Percentiles rank a stretch among this genome's conserved stretches.
Evolutionary conservation across 2,888 invertebrate genomes (phyloP).

Genomic region (Apamea anceps): DNA sequence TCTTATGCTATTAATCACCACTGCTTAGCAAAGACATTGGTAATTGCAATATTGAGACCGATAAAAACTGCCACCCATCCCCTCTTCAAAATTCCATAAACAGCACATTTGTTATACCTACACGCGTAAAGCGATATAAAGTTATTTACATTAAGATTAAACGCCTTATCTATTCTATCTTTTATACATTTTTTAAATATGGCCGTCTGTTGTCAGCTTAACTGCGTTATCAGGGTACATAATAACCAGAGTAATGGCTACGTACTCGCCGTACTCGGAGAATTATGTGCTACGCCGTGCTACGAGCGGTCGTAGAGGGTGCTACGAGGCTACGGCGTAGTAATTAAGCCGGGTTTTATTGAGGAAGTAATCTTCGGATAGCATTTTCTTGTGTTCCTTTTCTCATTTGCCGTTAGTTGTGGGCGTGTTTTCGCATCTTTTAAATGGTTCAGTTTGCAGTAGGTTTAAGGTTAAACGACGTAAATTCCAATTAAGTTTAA

Average conservation of each 20-base stretch:
- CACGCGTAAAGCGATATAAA: conserved; percentile 20
- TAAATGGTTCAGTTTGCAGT: conserved; percentile 19
- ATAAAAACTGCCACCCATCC: background rate
- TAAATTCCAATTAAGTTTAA: background rate
- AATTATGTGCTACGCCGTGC: conserved; percentile 64
- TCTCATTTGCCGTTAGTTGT: conserved; percentile 49
- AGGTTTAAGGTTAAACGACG: background rate
- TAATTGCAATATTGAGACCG: background rate
- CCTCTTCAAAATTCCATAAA: conserved; percentile 1
- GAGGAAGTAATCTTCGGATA: conserved; percentile 65
- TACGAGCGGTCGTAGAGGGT: conserved; percentile 54
- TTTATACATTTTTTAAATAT: conserved; percentile 51
- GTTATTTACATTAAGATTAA: conserved; percentile 50
- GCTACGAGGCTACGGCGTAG: conserved; percentile 61
- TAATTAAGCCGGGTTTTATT: conserved; percentile 67
- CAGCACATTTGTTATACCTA: conserved; percentile 25
- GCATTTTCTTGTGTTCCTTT: conserved; percentile 58
- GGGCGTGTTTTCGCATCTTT: conserved; percentile 27
- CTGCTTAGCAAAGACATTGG: too few relatives aligned
- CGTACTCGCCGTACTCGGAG: conserved; percentile 61
- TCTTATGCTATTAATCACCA: background rate
- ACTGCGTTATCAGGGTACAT: conserved; percentile 60
- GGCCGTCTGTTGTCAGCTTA: conserved; percentile 44
- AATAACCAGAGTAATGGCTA: conserved; percentile 65
- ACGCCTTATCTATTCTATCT: conserved; percentile 44